phyloP scores from a whole-genome alignment of 2,888 invertebrate species.

The Troides helena region DNA sequence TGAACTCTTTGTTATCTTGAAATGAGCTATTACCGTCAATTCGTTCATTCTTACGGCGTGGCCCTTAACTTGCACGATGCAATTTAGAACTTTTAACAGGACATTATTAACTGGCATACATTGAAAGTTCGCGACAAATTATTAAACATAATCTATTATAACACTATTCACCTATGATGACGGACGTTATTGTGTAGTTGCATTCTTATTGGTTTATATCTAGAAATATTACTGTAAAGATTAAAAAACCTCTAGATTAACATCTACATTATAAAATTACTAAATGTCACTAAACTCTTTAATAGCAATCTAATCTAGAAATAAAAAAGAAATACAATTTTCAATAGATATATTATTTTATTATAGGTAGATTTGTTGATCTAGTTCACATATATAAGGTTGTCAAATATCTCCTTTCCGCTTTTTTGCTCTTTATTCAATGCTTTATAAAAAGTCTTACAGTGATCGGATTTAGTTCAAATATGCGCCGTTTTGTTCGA shows the following conservation, averaged over 20 bases:
- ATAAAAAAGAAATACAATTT: neutral
- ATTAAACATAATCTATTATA: neutral
- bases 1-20: conserved; percentile 65
- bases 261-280: neutral
- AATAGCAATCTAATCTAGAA: neutral
- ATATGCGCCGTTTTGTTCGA: no score
- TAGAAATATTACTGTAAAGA: neutral
- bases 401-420: no score
- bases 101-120: conserved; percentile 15
- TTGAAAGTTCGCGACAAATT: conserved; percentile 5
- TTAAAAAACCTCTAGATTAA: neutral
- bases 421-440: no score
- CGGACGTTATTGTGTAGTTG: neutral
- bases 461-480: no score
- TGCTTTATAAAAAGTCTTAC: no score
- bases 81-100: conserved; percentile 22
- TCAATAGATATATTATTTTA: neutral
- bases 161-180: neutral
- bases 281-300: neutral
- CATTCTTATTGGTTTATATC: neutral
- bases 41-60: conserved; percentile 44
- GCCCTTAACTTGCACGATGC: conserved; percentile 17
- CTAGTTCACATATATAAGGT: neutral
- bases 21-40: conserved; percentile 67
- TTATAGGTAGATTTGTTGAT: neutral